Base-by-base conservation (phyloP, 1,140 invertebrate genomes). In the Drosophila miranda region DNA sequence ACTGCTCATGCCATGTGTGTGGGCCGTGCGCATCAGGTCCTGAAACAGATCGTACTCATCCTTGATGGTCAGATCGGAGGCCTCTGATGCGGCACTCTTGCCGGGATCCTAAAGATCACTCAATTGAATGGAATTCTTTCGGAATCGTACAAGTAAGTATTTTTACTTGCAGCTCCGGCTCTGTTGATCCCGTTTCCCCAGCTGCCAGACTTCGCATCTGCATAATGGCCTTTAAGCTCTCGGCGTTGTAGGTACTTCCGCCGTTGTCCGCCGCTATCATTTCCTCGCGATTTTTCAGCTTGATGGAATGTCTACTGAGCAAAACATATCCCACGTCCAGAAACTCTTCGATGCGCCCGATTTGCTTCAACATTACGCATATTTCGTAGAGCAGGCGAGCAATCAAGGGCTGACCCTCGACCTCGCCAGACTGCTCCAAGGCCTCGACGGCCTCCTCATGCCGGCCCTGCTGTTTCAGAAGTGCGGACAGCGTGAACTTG, bases 361-460 rank as follows among this genome's bases (percentile, higher is more conserved):
- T 93, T 78, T 93, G 92, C 70, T 93, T 93, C 6, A 98, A 92
- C 30, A 98, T 92, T 48, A 94, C 91, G 88, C 96, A 97, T 64
- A 95, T 93, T 83, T 96, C 94, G 78, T 96, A 95, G 11, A 98
- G 89, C 6, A 98, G 92, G 6, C 93, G 92, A 3, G 96, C 93
- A 91, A 97, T 95, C 70, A 94, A 92, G 71, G 93, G 92, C 86
- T 95, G 93, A 64, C 89, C 89, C 45, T 94, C 93, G 3, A 59
- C 58, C 6, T 86, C 81, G 26, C 93, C 92, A 82, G 95, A 93
- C 79, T 96, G 95, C 60, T 95, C 92, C 14, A 98, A 91, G 7
- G 95, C 94, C 57, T 94, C 91, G 7, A 98, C 92, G 6, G 98
- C 97, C 88, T 97, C 95, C 43, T 95, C 93, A 55, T 94, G 93